Evolutionary conservation across 2,888 invertebrate genomes (phyloP), one percentile per base, ranked within the genome.

Genomic region (Lingula anatina): DNA sequence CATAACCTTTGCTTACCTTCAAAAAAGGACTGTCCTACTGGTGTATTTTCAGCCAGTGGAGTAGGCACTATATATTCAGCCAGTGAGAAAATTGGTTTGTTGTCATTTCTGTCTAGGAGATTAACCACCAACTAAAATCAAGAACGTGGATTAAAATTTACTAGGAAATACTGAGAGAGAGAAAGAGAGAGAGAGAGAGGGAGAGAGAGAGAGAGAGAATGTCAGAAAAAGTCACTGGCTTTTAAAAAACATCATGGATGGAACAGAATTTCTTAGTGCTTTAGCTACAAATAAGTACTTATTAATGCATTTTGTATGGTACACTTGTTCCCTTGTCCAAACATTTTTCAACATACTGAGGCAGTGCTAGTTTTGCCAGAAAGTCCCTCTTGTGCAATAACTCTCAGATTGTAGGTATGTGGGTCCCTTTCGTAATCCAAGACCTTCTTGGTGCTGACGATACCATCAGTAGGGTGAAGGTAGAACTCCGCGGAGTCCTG

Each of bases 41-140:
- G 46, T 15, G 93, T 88, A 71, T 96, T 94, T 80, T 96, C 95
- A 68, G 93, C 91, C 1, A 95, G 35, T 2, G n/a, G 89, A 73
- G 94, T 94, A 78, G 93, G 92, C 0, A 93, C 92, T 77, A 95
- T 94, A 78, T 96, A 96, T 76, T 96, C 91, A 0, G 95, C 95
- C 57, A 96, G 52, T 2, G 58, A 57, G 81, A 95, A 95, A 66
- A 89, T 87, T 27, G 96, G 96, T 7, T 90, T 88, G 80, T 96
- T 95, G 82, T 96, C 95, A 81, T 96, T 95, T 75, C 93, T 91
- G 78, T 95, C 95, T 78, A 92, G 92, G 49, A 96, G 84, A 79
- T 94, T 92, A 56, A 96, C 92, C 82, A 54, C 53, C 53, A 72
- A 56, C 71, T 72, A 54, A 25, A 51, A 61, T n/a, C n/a, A n/a